Percentiles rank a stretch among this genome's conserved stretches.
These are phyloP conservation scores for Masnerella sp. DNA, from an alignment of 2,888 invertebrate genomes.

Conservation along the genomic window DNA sequence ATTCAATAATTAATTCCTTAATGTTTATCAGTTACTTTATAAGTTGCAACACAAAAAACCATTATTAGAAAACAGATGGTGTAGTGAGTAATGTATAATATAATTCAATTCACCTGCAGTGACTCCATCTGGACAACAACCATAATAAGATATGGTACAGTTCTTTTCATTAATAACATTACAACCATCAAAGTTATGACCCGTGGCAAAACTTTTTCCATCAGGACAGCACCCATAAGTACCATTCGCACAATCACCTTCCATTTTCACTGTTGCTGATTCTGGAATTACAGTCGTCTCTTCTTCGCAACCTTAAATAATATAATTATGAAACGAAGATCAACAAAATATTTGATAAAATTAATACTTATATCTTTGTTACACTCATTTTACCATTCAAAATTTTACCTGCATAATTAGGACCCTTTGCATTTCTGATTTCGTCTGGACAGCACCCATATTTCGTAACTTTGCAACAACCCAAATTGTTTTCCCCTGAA, in stretches of 20 bases:
- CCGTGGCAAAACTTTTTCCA: constrained; percentile 81
- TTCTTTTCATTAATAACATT: constrained; percentile 76
- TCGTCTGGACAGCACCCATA: constrained; percentile 87
- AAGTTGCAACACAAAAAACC: too few relatives aligned
- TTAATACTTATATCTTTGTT: background rate
- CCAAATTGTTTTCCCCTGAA: constrained; percentile 72
- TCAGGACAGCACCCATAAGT: constrained; percentile 89
- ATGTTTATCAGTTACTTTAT: too few relatives aligned
- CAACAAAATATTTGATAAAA: background rate
- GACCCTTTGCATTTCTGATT: constrained; percentile 83
- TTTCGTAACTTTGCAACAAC: constrained; percentile 77
- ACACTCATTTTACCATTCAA: too few relatives aligned
- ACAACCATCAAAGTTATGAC: constrained; percentile 83
- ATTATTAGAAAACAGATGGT: too few relatives aligned
- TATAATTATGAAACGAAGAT: too few relatives aligned
- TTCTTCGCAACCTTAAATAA: constrained; percentile 73
- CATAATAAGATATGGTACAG: constrained; percentile 82
- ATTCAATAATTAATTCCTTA: background rate
- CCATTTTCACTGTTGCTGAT: constrained; percentile 65
- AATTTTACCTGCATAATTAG: constrained; percentile 80
- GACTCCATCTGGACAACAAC: constrained; percentile 86
- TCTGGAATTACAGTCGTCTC: constrained; percentile 61
- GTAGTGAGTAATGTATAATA: too few relatives aligned
- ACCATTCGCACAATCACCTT: constrained; percentile 79
- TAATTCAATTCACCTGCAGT: constrained; percentile 79